Percentiles rank a stretch among this genome's conserved stretches.
Evolutionary conservation across 1,140 invertebrate genomes (phyloP).

Genomic region (Chionoecetes opilio): DNA sequence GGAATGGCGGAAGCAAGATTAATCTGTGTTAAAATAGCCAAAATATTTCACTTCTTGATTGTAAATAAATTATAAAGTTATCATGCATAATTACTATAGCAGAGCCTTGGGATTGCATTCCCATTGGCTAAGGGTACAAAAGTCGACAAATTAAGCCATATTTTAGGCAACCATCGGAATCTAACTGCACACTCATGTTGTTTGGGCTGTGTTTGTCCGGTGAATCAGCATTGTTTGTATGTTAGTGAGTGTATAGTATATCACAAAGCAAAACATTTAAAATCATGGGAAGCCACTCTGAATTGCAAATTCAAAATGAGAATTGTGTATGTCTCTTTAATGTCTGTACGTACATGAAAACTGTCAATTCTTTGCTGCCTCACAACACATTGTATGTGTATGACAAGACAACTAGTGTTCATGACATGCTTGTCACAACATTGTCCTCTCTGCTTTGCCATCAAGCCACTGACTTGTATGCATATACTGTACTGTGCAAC

Average conservation of each 20-base stretch:
- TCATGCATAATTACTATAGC: background rate
- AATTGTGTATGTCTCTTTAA: background rate
- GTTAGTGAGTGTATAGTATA: background rate
- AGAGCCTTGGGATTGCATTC: slow-evolving; percentile 7
- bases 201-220: background rate
- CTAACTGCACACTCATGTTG: background rate
- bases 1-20: background rate
- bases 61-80: background rate
- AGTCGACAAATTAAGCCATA: background rate
- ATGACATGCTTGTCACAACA: background rate
- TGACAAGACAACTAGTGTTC: background rate
- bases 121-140: background rate
- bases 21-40: background rate
- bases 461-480: background rate
- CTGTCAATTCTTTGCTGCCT: background rate
- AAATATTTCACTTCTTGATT: background rate
- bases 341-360: background rate
- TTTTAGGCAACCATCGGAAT: background rate
- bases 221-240: background rate
- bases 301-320: background rate
- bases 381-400: background rate
- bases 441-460: background rate
- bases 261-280: background rate
- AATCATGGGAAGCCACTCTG: background rate
- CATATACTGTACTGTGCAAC: background rate